phyloP scores from a whole-genome alignment of 1,140 invertebrate species.

The Drosophila mojavensis region DNA sequence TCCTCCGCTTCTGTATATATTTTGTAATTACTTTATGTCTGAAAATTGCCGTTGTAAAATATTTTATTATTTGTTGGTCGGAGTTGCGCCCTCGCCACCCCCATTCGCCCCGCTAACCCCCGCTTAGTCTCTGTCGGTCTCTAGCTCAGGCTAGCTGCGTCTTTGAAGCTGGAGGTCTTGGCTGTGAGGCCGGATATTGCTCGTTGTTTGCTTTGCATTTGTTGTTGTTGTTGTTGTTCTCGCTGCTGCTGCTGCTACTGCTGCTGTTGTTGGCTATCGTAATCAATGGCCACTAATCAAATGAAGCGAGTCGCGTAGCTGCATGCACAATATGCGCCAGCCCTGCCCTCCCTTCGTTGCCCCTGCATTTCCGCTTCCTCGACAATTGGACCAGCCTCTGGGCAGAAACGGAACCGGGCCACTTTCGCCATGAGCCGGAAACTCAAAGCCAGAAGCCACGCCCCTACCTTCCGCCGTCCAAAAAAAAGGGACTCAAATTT shows the following conservation, averaged over 20 bases:
- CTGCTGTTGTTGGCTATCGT: constrained; percentile 27
- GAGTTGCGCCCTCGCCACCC: constrained; percentile 20
- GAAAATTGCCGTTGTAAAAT: constrained; percentile 79
- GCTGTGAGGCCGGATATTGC: constrained; percentile 30
- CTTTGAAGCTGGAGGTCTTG: constrained; percentile 46
- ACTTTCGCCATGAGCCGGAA: constrained; percentile 45
- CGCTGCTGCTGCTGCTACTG: constrained; percentile 6
- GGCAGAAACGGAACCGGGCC: constrained; percentile 23
- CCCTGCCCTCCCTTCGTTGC: background rate
- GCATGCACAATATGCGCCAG: constrained; percentile 31
- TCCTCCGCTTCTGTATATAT: constrained; percentile 48
- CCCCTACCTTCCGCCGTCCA: background rate
- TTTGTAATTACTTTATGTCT: constrained; percentile 80
- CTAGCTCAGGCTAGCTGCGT: background rate
- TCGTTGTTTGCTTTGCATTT: constrained; percentile 42
- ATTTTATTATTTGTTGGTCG: constrained; percentile 63
- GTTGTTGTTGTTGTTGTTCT: constrained; percentile 17
- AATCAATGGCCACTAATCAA: constrained; percentile 65
- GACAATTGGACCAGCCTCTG: constrained; percentile 10
- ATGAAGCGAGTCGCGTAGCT: constrained; percentile 61
- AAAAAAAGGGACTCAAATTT: constrained; percentile 19
- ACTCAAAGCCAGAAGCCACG: constrained; percentile 34
- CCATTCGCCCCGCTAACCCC: background rate
- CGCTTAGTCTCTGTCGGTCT: background rate
- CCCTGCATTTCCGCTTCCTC: background rate